Conservation (phyloP, 2,888 invertebrate species). For the Molorchus minor region DNA sequence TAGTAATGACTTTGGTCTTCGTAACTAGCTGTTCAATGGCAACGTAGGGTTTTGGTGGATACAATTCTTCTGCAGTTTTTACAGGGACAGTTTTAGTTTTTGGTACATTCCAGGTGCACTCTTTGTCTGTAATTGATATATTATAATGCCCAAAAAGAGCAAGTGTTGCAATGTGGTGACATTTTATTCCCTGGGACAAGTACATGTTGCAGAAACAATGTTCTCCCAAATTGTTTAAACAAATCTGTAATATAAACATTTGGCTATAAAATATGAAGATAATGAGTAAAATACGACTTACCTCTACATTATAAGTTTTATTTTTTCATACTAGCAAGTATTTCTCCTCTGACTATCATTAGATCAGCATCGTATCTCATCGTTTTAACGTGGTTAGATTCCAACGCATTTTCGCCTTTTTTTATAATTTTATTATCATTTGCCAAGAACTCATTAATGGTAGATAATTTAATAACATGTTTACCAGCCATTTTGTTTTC, state of each 20-base stretch:
- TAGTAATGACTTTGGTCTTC: too few species aligned
- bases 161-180: too few species aligned
- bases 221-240: background rate
- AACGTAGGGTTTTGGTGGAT: too few species aligned
- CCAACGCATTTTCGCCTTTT: slow-evolving; percentile 18
- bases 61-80: too few species aligned
- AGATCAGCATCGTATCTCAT: slow-evolving; percentile 20
- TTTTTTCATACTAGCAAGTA: slow-evolving; percentile 24
- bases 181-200: too few species aligned
- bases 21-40: too few species aligned
- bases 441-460: slow-evolving; percentile 13
- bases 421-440: slow-evolving; percentile 9
- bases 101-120: too few species aligned
- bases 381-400: slow-evolving; percentile 14
- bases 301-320: slow-evolving; percentile 20
- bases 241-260: too few species aligned
- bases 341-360: slow-evolving; percentile 16
- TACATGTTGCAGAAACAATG: background rate
- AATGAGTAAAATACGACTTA: background rate
- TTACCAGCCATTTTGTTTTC: background rate
- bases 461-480: slow-evolving; percentile 13
- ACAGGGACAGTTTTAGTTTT: too few species aligned
- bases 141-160: too few species aligned
- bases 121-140: too few species aligned
- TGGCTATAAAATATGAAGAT: too few species aligned